Evolutionary conservation across 2,113 vertebrate genomes (phyloP).

Genomic region (Sceloporus undulatus): DNA sequence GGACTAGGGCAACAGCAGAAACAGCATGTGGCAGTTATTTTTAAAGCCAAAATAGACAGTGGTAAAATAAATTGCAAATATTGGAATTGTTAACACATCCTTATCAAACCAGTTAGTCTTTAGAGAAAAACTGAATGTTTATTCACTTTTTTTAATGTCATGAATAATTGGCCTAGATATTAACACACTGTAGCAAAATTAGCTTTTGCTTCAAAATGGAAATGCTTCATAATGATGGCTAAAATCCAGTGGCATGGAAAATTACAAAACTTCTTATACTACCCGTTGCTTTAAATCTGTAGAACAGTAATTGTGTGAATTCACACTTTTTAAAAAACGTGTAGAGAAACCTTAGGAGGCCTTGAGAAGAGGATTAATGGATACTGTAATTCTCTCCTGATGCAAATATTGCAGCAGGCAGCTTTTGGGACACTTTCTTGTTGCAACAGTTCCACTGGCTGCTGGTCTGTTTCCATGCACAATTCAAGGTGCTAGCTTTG

Average conservation of each 20-base stretch:
- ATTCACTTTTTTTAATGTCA: background rate
- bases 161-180: background rate
- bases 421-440: background rate
- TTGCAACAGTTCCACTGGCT: no score
- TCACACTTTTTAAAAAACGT: background rate
- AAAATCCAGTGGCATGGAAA: background rate
- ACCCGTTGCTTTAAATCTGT: background rate
- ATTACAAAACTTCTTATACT: background rate
- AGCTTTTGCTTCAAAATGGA: background rate
- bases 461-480: no score
- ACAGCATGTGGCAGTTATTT: background rate
- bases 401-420: background rate
- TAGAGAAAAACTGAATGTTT: background rate
- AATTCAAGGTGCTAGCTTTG: no score
- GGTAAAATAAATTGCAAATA: background rate
- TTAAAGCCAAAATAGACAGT: background rate
- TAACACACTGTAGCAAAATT: background rate
- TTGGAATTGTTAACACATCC: background rate
- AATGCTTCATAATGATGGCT: background rate
- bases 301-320: background rate
- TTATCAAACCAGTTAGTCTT: background rate
- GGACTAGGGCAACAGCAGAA: background rate
- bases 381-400: background rate
- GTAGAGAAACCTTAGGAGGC: background rate
- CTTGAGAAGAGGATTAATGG: background rate